Conservation (phyloP, 2,113 vertebrate species). For the Physeter macrocephalus region DNA sequence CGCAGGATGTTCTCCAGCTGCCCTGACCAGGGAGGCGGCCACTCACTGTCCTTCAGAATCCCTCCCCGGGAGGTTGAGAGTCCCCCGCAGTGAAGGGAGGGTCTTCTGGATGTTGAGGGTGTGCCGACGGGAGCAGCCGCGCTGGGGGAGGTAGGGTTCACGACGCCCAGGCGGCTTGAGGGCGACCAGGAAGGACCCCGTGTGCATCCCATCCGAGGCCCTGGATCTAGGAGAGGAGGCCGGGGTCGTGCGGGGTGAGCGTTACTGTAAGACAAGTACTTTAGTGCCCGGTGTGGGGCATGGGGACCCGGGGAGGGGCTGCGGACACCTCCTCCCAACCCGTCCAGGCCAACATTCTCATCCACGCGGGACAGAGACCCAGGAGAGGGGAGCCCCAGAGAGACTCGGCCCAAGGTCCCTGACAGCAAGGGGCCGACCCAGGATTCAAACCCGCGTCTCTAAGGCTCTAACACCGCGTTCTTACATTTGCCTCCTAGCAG, state of each 20-base stretch:
- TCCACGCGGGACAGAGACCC: background rate
- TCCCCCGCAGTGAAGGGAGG: background rate
- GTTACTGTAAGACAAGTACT: background rate
- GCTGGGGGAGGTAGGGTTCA: background rate
- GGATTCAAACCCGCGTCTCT: background rate
- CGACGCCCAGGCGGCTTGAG: fast-evolving
- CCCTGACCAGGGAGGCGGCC: background rate
- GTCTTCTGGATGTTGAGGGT: background rate
- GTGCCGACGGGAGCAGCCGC: background rate
- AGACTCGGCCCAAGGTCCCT: background rate
- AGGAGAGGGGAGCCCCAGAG: fast-evolving
- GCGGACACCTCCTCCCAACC: background rate
- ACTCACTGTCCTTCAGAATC: background rate
- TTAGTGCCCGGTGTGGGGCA: background rate
- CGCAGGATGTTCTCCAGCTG: fast-evolving
- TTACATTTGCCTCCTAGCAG: background rate
- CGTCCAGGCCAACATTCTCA: background rate
- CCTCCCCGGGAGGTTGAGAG: background rate
- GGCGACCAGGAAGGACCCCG: background rate
- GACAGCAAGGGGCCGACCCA: background rate
- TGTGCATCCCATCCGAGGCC: background rate
- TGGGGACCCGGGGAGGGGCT: background rate
- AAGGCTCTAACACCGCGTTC: background rate
- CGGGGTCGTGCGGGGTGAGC: background rate
- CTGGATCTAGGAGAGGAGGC: background rate